phyloP scores from a whole-genome alignment of 2,888 invertebrate species.

The Eristalinus sepulchralis region DNA sequence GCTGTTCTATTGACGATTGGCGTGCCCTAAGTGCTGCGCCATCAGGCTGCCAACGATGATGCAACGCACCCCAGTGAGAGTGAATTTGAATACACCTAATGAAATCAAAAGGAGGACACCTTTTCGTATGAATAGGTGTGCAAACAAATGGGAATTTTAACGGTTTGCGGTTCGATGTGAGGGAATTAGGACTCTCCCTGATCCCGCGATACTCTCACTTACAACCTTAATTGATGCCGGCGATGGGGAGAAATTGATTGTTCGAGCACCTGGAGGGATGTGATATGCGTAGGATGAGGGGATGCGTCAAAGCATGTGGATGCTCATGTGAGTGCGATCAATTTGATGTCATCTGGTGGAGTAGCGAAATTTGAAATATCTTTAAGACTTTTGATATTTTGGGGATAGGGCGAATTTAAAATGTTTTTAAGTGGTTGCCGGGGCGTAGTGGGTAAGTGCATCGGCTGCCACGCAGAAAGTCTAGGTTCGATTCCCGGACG shows the following conservation, averaged over 20 bases:
- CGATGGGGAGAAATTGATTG: neutral
- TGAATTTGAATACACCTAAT: constrained; percentile 55
- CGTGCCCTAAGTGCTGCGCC: constrained; percentile 21
- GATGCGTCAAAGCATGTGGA: neutral
- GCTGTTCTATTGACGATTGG: constrained; percentile 34
- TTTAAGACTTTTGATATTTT: neutral
- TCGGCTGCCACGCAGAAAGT: no score
- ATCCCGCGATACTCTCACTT: neutral
- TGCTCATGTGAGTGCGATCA: neutral
- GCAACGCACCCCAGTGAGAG: constrained; percentile 50
- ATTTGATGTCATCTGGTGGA: neutral
- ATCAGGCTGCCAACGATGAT: constrained; percentile 25
- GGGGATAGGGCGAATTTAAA: no score
- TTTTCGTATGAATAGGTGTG: constrained; percentile 40
- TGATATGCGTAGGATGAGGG: neutral
- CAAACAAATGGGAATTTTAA: neutral
- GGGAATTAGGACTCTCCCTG: neutral
- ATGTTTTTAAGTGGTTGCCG: no score
- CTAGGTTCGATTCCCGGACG: no score
- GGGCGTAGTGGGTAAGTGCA: no score
- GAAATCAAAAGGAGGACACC: constrained; percentile 61
- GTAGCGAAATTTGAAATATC: neutral
- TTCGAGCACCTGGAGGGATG: neutral
- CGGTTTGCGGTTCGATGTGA: neutral
- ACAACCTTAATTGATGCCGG: neutral